Base-by-base conservation (phyloP, 2,797 vertebrate genomes). In the Chiloscyllium punctatum region DNA sequence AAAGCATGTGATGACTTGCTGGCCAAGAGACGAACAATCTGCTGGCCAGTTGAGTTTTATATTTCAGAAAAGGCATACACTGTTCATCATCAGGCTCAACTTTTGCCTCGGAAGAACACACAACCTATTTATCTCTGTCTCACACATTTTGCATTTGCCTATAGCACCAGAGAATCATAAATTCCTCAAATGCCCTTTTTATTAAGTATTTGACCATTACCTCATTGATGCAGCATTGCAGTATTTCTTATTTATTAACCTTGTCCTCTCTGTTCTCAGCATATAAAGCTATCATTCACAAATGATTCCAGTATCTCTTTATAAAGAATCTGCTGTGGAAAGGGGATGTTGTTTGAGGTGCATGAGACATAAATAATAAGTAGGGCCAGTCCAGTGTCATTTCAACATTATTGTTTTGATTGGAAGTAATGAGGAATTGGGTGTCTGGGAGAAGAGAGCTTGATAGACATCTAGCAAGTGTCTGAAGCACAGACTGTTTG, bases 111-210 rank as follows among this genome's bases (percentile, higher is more conserved):
- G 42, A 95, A 95, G 94, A 95, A 53, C 15, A 95, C 72, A 16
- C 16, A 95, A 77, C 51, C 69, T 95, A n/a, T 53, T 95, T 95
- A 72, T 95, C 94, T 77, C 94, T 74, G 27, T 9, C 69, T 95
- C 51, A 25, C 90, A 92, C 66, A 92, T 92, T 92, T 68, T 69
- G 21, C 66, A 25, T 42, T 69, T 92, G 66, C 90, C 90, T 68
- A 11, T 92, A 68, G 66, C 62, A 92, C 21, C 66, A 69, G n/a
- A 68, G 66, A 69, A 42, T 92, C 62, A 69, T 69, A 92, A n/a
- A 69, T 92, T 92, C 23, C 66, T 92, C 66, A 69, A 69, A 21
- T 92, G 90, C 25, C 66, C 42, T 92, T 92, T 92, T 37, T 69
- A 92, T 92, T 37, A 92, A 69, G 21, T 69, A 37, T 18, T 9